Percentiles rank a stretch among this genome's conserved stretches.
These are phyloP conservation scores for Apolygus lucorum DNA, from an alignment of 1,140 invertebrate genomes.

Conservation along the genomic window DNA sequence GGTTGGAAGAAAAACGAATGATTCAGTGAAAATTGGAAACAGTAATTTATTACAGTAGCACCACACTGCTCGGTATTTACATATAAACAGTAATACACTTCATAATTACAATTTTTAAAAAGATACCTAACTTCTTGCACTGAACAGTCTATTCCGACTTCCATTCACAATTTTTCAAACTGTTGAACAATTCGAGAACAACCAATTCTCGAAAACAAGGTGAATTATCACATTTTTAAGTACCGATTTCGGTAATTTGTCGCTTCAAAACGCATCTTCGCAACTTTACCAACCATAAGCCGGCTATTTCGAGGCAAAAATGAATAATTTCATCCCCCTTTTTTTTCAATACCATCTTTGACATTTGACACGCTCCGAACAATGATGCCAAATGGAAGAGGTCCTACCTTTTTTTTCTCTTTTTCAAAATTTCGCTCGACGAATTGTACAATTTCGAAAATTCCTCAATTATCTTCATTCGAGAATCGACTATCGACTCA, in stretches of 20 bases:
- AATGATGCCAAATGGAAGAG: slow-evolving; percentile 8
- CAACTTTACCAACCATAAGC: too few species aligned
- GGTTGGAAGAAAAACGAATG: slow-evolving; percentile 13
- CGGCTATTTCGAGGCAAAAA: too few species aligned
- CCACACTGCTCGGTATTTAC: background rate
- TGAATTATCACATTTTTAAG: background rate
- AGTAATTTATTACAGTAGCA: slow-evolving; percentile 6
- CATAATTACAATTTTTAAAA: background rate
- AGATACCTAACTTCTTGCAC: background rate
- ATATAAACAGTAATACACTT: background rate
- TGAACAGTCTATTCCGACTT: background rate
- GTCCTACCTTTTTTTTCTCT: background rate
- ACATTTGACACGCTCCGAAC: slow-evolving; percentile 1
- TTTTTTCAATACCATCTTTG: slow-evolving; percentile 1
- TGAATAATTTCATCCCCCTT: background rate
- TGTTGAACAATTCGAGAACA: background rate
- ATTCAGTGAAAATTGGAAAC: slow-evolving; percentile 6
- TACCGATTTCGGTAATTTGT: too few species aligned
- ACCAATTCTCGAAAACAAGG: background rate
- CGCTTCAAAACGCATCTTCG: too few species aligned
- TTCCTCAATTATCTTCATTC: background rate
- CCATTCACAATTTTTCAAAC: background rate
- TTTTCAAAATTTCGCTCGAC: too few species aligned
- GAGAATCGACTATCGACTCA: slow-evolving; percentile 9
- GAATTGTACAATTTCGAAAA: too few species aligned